These are phyloP conservation scores for Callimorpha dominula DNA, from an alignment of 2,888 invertebrate genomes.

Conservation along the genomic window DNA sequence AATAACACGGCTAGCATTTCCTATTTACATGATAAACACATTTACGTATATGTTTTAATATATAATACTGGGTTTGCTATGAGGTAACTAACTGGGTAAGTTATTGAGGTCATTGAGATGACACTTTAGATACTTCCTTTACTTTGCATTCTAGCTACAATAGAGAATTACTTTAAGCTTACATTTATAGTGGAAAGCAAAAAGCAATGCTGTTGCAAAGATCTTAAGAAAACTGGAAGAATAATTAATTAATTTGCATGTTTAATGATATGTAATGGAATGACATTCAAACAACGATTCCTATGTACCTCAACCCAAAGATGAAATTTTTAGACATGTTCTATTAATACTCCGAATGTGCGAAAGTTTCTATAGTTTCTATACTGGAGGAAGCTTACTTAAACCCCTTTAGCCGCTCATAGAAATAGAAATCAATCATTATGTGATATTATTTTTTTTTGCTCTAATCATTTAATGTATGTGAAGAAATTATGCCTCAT, in stretches of 20 bases:
- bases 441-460: neutral
- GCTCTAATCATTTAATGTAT: no score
- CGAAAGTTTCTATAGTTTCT: no score
- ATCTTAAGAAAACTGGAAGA: neutral
- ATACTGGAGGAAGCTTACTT: neutral
- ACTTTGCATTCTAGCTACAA: neutral
- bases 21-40: neutral
- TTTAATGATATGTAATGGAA: neutral
- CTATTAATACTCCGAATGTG: neutral
- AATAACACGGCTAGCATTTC: neutral
- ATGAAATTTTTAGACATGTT: neutral
- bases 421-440: neutral
- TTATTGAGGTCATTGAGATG: constrained; percentile 2
- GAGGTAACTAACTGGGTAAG: constrained; percentile 43
- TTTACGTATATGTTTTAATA: constrained; percentile 11
- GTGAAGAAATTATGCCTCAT: neutral
- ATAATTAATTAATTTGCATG: neutral
- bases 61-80: constrained; percentile 38
- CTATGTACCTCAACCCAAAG: neutral
- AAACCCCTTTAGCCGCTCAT: neutral
- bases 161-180: neutral
- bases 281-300: neutral
- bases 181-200: neutral
- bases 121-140: neutral
- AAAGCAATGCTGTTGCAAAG: neutral